Conservation (phyloP, 1,140 invertebrate genomes). For the Antheraea mylitta region DNA sequence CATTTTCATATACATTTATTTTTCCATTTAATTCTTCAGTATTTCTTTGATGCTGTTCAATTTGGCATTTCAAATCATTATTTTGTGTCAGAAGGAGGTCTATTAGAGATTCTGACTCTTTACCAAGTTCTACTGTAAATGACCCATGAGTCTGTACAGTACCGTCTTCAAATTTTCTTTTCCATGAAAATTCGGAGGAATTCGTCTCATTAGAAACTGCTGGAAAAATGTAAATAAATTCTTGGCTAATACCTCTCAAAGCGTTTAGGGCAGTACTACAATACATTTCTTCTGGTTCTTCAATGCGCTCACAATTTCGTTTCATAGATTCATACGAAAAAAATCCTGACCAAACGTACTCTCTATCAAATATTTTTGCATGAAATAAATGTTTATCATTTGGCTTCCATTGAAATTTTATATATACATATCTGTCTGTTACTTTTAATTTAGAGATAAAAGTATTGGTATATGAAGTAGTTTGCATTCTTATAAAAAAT, state of each 20-base stretch:
- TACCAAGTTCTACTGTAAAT: constrained; percentile 40
- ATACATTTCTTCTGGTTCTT: constrained; percentile 47
- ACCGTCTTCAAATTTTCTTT: constrained; percentile 41
- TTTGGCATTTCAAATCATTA: constrained; percentile 36
- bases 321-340: constrained; percentile 42
- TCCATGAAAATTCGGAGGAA: constrained; percentile 49
- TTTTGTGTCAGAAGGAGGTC: constrained; percentile 43
- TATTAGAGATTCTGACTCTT: constrained; percentile 37
- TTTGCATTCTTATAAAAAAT: neutral
- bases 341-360: constrained; percentile 44
- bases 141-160: constrained; percentile 40
- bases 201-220: constrained; percentile 18
- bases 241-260: constrained; percentile 25
- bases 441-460: constrained; percentile 41
- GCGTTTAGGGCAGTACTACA: constrained; percentile 35
- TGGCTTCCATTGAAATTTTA: constrained; percentile 45
- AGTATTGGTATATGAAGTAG: neutral
- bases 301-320: constrained; percentile 31
- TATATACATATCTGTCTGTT: constrained; percentile 35
- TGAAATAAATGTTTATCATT: constrained; percentile 43
- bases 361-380: constrained; percentile 43
- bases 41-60: constrained; percentile 30
- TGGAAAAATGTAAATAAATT: constrained; percentile 42
- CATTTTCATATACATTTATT: constrained; percentile 40
- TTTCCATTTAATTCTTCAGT: constrained; percentile 37